Base-by-base conservation (phyloP, 1,140 invertebrate species). In the Meloidogyne exigua region DNA sequence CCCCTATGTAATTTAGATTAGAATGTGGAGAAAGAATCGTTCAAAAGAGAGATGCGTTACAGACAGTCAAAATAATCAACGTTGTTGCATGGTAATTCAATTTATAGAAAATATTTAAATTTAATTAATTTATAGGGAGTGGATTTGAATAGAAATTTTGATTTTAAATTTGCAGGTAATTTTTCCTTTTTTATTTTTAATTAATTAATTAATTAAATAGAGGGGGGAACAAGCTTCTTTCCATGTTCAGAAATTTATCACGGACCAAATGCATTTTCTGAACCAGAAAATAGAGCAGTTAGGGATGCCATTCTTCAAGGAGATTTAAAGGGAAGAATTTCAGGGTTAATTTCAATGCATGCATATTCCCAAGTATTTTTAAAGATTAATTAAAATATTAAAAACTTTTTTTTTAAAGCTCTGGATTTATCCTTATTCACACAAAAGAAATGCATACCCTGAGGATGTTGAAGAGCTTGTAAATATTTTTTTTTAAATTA, bases 161-260 rank as follows among this genome's bases (percentile, higher is more conserved):
- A 66, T 57, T 84, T 76, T 67, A 32, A 69, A 68, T 82, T 81
- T 69, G 73, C 76, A 63, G 83, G 78, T 83, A 36, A 28, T 25
- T 68, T 36, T 63, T n/a, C n/a, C n/a, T 11, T 10, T 21, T 65
- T 21, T 79, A 18, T 39, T 28, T 32, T 11, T 5, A 76, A 44
- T 25, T 18, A 79, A 25, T 21, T 21, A 12, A 9, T 2, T 23
- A 32, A 23, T 81, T 26, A 49, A 70, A n/a, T n/a, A n/a, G 75
- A 84, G 23, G 78, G 76, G 21, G 85, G 85, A n/a, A 78, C 86
- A 15, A 84, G 82, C 42, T 85, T 80, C 70, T 82, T 87, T 71
- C 86, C 85, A 1, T 87, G 85, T 65, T 86, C 84, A 0, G 85
- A 87, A 70, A 87, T 87, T 26, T 87, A 80, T 72, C 86, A 87